Evolutionary conservation across 2,797 vertebrate genomes (phyloP).

Genomic region (Synaphobranchus kaupii): DNA sequence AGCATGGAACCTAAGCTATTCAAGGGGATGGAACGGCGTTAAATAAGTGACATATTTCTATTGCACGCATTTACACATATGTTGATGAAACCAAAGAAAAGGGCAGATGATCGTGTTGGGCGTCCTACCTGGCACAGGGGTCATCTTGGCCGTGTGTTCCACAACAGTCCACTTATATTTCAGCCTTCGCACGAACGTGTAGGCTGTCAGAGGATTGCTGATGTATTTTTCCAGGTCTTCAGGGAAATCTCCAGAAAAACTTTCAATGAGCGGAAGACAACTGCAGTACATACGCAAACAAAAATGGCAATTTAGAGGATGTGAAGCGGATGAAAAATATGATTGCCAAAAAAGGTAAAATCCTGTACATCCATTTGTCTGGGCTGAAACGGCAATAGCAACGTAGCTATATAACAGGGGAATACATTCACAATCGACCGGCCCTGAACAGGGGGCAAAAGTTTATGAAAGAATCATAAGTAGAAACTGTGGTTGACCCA

Average conservation of each 20-base stretch:
- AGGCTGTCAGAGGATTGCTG: conserved; percentile 50
- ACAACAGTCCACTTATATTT: conserved; percentile 15
- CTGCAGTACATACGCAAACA: conserved; percentile 18
- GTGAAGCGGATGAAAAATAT: not conserved
- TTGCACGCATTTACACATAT: not conserved
- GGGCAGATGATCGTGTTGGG: not conserved
- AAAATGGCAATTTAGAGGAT: not conserved
- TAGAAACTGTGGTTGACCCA: not conserved
- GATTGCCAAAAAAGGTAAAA: not conserved
- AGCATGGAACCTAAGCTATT: not conserved
- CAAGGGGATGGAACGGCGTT: too few relatives aligned
- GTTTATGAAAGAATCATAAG: not conserved
- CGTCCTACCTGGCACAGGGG: conserved; percentile 27
- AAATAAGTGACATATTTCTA: too few relatives aligned
- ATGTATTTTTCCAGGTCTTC: conserved; percentile 41
- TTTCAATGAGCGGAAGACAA: conserved; percentile 30
- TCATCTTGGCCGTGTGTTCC: not conserved
- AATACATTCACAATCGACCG: not conserved
- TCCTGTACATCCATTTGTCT: not conserved
- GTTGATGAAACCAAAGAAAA: not conserved
- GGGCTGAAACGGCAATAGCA: not conserved
- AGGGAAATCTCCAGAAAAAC: conserved; percentile 10
- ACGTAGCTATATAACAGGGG: not conserved
- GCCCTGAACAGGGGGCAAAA: not conserved
- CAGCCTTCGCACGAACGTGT: conserved; percentile 43